Evolutionary conservation across 2,888 invertebrate genomes (phyloP).

Genomic region (Syrista parreyssii): DNA sequence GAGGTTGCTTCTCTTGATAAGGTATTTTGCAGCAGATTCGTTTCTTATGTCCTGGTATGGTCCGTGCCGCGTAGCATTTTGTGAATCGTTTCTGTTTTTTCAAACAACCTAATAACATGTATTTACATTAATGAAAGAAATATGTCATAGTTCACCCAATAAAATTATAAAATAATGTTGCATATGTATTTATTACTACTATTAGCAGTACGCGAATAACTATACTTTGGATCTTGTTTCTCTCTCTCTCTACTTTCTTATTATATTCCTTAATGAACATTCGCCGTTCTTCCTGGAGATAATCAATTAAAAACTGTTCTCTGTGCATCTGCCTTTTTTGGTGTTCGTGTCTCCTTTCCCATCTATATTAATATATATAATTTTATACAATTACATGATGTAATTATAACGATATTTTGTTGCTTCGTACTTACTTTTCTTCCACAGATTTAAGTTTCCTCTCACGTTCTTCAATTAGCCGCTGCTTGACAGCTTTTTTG

Average conservation of each 20-base stretch:
- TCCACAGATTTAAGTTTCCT: conserved; percentile 34
- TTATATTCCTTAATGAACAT: conserved; percentile 47
- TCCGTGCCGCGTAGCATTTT: conserved; percentile 39
- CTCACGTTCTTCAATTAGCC: conserved; percentile 27
- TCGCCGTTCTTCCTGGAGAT: conserved; percentile 34
- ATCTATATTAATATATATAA: conserved; percentile 35
- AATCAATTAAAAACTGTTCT: conserved; percentile 36
- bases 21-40: conserved; percentile 38
- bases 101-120: conserved; percentile 21
- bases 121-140: conserved; percentile 13
- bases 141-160: conserved; percentile 3
- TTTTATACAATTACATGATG: background rate
- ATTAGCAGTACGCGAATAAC: background rate
- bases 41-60: conserved; percentile 19
- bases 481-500: conserved; percentile 31
- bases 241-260: conserved; percentile 41
- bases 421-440: conserved; percentile 36
- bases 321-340: conserved; percentile 43
- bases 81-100: conserved; percentile 34
- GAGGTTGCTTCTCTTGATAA: background rate
- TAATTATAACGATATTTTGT: conserved; percentile 6
- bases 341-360: conserved; percentile 42
- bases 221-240: conserved; percentile 43
- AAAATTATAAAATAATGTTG: conserved; percentile 3
- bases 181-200: background rate